Evolutionary conservation across 1,140 invertebrate genomes (phyloP).

Genomic region (Potamilus streckersoni): DNA sequence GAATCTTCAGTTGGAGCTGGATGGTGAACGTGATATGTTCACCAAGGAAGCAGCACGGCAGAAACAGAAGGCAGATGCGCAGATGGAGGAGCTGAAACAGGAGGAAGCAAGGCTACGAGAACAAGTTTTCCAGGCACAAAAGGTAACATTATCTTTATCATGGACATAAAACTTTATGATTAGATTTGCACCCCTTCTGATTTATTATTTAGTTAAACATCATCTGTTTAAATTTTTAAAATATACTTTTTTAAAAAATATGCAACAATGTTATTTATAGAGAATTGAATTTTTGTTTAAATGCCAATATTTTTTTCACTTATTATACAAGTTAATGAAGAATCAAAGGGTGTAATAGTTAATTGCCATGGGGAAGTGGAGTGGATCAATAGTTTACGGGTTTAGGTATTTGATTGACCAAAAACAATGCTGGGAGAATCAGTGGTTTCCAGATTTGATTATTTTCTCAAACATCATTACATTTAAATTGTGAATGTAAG

Average conservation of each 20-base stretch:
- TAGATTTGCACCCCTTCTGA: neutral
- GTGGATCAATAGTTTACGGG: no score
- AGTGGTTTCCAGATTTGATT: no score
- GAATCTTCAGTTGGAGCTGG: conserved; percentile 76
- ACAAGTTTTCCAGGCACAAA: conserved; percentile 30
- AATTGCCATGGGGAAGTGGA: no score
- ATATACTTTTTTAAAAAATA: neutral
- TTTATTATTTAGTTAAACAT: neutral
- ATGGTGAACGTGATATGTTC: conserved; percentile 45
- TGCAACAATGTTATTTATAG: no score
- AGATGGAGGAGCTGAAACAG: conserved; percentile 36
- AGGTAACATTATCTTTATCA: conserved; percentile 20
- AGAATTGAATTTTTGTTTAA: no score
- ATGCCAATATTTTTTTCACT: no score
- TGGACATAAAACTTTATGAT: neutral
- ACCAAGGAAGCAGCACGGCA: conserved; percentile 16
- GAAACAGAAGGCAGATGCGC: conserved; percentile 20
- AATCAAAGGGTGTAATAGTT: no score
- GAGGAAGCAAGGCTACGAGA: conserved; percentile 41
- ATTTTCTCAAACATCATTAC: no score
- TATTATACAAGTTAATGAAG: no score
- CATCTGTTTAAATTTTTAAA: neutral
- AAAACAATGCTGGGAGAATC: no score
- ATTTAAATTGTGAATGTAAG: no score
- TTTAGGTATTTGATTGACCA: no score